Evolutionary conservation across 1,140 invertebrate species (phyloP), one percentile per base, ranked within the genome.

Genomic region (Hycleus cichorii): DNA sequence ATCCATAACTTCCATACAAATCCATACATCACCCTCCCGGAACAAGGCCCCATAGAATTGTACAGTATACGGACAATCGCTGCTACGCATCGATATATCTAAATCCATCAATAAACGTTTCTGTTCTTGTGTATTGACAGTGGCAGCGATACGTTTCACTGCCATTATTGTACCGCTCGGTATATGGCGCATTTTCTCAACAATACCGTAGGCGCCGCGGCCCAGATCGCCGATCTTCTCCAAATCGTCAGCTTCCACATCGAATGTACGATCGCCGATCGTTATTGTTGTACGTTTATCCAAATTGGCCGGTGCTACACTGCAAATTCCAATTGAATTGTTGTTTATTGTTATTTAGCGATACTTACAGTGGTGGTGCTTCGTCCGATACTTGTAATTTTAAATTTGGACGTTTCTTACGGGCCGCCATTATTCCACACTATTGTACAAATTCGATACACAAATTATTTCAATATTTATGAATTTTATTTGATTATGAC

Each of bases 1-100:
- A 65, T 95, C 91, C 97, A 99, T 99, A 8, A 98, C 72, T 78
- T 99, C 96, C 96, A 99, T 99, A 73, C 95, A 98, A 70, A 99
- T 98, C 95, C 95, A 98, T 27, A 98, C 95, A 77, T 97, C 94
- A 10, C 91, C 92, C 76, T 95, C 91, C 45, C 90, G 86, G 68
- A 98, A 97, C 67, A 98, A 85, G 47, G 94, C 95, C 9, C 97
- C 97, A 76, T 93, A 95, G 80, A 97, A 99, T 70, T 97, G 92
- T 2, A 99, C 96, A 46, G 97, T 99, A 71, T 95, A 94, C 0
- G 87, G 88, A 76, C 95, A 98, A 66, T 93, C 94, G 67, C 94
- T 94, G 59, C 91, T 94, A 62, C 94, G 83, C 90, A 92, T 92
- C 1, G 89, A 91, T 60, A 92, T 89, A 76, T 98, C 95, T 48